Base-by-base conservation (phyloP, 2,888 invertebrate genomes). In the Ophion ellenae region DNA sequence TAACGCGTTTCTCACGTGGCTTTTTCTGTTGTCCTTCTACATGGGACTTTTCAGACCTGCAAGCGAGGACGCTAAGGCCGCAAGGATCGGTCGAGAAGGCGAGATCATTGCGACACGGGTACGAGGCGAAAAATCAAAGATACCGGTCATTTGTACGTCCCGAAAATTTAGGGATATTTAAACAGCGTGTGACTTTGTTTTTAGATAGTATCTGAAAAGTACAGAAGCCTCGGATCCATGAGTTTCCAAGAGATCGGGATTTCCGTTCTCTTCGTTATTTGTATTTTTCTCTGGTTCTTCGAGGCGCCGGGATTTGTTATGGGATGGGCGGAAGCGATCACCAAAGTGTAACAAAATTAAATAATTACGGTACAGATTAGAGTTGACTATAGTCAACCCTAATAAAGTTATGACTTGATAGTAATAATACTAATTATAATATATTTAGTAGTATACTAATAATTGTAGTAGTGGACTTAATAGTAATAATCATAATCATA, bases 221-320 rank as follows among this genome's bases (percentile, higher is more conserved):
- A 95, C 87, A 86, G 90, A 0, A 94, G 94, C 63, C 88, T 95
- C 9, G 95, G 95, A 0, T 90, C 90, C 0, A 92, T 95, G 87
- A 91, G 92, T 24, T 95, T 94, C 84, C 94, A 95, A 83, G 95
- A 95, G 89, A 86, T 85, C 2, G 90, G 89, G 17, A 94, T 94
- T 2, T 85, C 91, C 0, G 3, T 89, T 0, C 88, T 95, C 3
- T 96, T 96, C 89, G 70, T 94, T 0, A 11, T 94, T 1, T 93
- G 95, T 61, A 94, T 96, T 0, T 40, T 94, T 0, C 92, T 96
- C 5, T 96, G 96, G 96, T 92, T 96, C 84, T 95, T 95, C 84
- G 94, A 96, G 24, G 94, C 95, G 78, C 96, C 96, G 0, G 95
- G 95, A 75, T 95, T 96, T 83, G 92, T 96, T 1, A 92, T 93